phyloP scores from a whole-genome alignment of 2,797 vertebrate genomes.

The Chaenodraco wilsoni region DNA sequence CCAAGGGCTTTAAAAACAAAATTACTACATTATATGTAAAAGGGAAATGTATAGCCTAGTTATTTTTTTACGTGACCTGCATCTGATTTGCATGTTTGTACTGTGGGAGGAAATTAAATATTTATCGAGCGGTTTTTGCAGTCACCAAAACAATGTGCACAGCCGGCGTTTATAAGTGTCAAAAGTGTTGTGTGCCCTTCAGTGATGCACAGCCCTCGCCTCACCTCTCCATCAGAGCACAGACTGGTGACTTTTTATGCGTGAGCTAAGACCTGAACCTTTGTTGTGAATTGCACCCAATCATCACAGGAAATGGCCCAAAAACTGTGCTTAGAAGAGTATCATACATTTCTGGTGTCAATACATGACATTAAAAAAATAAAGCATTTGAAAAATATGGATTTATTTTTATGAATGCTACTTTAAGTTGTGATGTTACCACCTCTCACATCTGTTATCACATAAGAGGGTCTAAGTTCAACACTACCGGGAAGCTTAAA shows the following conservation, averaged over 20 bases:
- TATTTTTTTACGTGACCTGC: not conserved
- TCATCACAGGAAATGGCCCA: not conserved
- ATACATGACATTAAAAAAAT: not conserved
- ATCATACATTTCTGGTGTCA: not conserved
- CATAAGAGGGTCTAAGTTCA: conserved; percentile 6
- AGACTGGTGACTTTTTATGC: not conserved
- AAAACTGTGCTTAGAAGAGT: not conserved
- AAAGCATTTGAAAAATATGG: not conserved
- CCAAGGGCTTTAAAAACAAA: not conserved
- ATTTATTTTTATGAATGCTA: not conserved
- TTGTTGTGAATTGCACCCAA: not conserved
- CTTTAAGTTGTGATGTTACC: not conserved
- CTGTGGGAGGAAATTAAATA: conserved; percentile 15
- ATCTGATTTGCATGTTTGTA: not conserved
- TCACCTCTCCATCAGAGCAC: not conserved
- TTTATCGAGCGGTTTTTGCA: not conserved
- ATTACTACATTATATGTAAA: not conserved
- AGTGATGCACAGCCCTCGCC: not conserved
- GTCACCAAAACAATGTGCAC: conserved; percentile 1
- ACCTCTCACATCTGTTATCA: not conserved
- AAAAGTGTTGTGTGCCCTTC: conserved; percentile 14
- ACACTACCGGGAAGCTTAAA: conserved; percentile 21
- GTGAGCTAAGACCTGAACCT: not conserved
- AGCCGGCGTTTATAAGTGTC: conserved; percentile 16
- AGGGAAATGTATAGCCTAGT: not conserved